phyloP scores from a whole-genome alignment of 1,140 invertebrate genomes.

The Hylaeus anthracinus region DNA sequence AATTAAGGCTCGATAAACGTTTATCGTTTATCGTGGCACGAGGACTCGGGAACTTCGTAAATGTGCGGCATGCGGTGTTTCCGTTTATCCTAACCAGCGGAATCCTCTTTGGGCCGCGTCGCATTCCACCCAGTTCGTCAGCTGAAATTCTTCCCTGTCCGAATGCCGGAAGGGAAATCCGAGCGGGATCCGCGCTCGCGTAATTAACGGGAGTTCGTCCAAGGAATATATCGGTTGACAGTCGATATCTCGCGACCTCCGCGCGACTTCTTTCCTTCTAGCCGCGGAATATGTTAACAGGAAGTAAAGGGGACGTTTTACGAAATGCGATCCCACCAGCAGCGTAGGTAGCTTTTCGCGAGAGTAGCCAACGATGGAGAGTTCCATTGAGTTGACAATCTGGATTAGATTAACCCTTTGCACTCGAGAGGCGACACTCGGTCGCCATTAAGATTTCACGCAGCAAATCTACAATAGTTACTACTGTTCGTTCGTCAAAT shows the following conservation, averaged over 20 bases:
- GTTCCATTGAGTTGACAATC: no score
- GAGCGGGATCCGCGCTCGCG: slow-evolving; percentile 37
- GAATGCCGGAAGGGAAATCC: slow-evolving; percentile 61
- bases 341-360: no score
- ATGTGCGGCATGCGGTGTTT: not conserved
- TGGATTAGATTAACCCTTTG: no score
- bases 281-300: slow-evolving; percentile 1
- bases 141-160: slow-evolving; percentile 42
- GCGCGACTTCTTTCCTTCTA: not conserved
- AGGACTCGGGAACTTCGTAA: not conserved
- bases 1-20: slow-evolving; percentile 27
- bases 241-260: slow-evolving; percentile 36
- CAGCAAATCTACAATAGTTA: no score
- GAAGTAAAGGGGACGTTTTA: not conserved
- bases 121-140: slow-evolving; percentile 32
- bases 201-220: slow-evolving; percentile 58
- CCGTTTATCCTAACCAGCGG: not conserved
- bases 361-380: no score
- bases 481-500: no score
- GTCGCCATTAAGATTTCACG: no score
- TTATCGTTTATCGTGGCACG: slow-evolving; percentile 19
- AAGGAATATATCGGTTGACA: slow-evolving; percentile 42
- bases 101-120: slow-evolving; percentile 16
- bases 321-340: slow-evolving; percentile 23
- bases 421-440: no score